phyloP scores from a whole-genome alignment of 2,797 vertebrate genomes.

The Gadopsis marmoratus region DNA sequence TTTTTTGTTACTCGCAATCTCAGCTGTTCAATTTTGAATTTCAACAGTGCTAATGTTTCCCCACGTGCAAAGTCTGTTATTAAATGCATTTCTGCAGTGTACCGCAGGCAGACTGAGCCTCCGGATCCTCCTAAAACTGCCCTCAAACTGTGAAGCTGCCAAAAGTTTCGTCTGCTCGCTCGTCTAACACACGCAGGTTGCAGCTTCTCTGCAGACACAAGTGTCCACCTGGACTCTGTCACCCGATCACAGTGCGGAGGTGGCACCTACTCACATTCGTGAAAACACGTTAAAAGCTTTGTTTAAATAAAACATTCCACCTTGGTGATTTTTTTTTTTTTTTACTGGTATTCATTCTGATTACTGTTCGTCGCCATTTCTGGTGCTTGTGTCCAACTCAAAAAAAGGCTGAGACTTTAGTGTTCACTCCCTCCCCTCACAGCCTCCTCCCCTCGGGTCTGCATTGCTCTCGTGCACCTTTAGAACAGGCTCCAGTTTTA shows the following conservation, averaged over 20 bases:
- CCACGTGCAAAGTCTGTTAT: neutral
- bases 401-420: neutral
- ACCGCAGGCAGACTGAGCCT: neutral
- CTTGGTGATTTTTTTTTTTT: neutral
- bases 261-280: neutral
- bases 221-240: neutral
- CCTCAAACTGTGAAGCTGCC: conserved; percentile 2
- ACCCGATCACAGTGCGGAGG: neutral
- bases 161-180: neutral
- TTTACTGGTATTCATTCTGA: neutral
- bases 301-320: neutral
- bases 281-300: neutral
- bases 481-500: too few species aligned
- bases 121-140: neutral
- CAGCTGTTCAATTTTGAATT: neutral
- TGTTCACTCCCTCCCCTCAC: neutral
- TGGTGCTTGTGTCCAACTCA: neutral
- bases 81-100: neutral
- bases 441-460: conserved; percentile 18
- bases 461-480: neutral
- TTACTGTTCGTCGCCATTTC: neutral
- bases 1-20: neutral
- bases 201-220: neutral
- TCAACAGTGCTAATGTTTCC: conserved; percentile 4
- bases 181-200: neutral